Evolutionary conservation across 2,888 invertebrate genomes (phyloP).

Genomic region (Apamea sordens): DNA sequence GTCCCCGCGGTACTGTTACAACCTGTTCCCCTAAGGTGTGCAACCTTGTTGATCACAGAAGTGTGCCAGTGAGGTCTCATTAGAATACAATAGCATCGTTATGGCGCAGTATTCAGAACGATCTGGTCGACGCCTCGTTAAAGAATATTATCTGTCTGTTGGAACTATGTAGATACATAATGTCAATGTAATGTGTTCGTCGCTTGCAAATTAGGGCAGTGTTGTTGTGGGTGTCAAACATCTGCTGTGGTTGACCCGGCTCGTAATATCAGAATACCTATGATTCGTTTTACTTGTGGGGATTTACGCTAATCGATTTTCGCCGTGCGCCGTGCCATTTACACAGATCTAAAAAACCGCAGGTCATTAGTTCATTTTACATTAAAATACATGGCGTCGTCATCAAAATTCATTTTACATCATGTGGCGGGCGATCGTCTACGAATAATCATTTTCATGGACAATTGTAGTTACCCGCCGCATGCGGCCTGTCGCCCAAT

Average conservation of each 20-base stretch:
- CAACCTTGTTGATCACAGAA: conserved; percentile 37
- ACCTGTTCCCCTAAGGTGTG: conserved; percentile 14
- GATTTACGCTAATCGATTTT: not conserved
- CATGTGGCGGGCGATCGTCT: too few species aligned
- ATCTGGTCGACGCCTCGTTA: conserved; percentile 32
- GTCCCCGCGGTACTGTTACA: not conserved
- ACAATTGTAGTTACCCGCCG: too few species aligned
- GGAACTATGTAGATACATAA: conserved; percentile 31
- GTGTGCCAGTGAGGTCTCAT: conserved; percentile 49
- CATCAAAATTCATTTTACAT: too few species aligned
- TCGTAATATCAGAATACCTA: not conserved
- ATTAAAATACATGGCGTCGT: too few species aligned
- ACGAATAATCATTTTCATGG: too few species aligned
- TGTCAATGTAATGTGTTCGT: not conserved
- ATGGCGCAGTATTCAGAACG: conserved; percentile 25
- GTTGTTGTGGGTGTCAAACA: not conserved
- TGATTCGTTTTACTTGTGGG: not conserved
- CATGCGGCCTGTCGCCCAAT: too few species aligned
- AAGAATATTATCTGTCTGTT: conserved; percentile 10
- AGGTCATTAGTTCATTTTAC: too few species aligned
- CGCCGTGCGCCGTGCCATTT: not conserved
- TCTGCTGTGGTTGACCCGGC: too few species aligned
- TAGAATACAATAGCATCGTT: conserved; percentile 61
- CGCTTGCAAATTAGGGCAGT: not conserved
- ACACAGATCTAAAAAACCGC: not conserved